phyloP scores from a whole-genome alignment of 2,888 invertebrate species.

The Sclerodermus sp. region DNA sequence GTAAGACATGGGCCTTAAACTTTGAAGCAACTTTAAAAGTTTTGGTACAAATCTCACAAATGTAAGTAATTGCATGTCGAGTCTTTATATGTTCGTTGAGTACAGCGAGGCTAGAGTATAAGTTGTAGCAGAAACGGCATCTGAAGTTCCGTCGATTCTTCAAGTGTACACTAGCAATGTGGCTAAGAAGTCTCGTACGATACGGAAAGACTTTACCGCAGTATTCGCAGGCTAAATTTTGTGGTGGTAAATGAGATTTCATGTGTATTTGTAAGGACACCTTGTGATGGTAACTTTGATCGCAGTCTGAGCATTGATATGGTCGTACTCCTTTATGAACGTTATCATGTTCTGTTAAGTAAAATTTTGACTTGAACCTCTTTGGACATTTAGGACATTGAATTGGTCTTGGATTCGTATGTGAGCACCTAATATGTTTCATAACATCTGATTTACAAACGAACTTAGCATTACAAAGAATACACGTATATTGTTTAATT shows the following conservation, averaged over 20 bases:
- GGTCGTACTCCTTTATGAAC: constrained; percentile 54
- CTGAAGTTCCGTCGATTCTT: constrained; percentile 53
- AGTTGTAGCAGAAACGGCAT: constrained; percentile 54
- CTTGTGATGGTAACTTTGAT: constrained; percentile 54
- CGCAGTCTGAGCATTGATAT: constrained; percentile 50
- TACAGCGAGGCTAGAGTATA: constrained; percentile 52
- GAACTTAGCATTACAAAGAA: constrained; percentile 52
- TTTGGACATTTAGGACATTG: constrained; percentile 55
- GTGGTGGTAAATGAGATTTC: constrained; percentile 53
- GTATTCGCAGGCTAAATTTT: constrained; percentile 54
- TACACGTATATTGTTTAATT: constrained; percentile 53
- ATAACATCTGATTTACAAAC: constrained; percentile 56
- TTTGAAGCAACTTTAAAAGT: constrained; percentile 54
- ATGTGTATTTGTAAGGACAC: constrained; percentile 56
- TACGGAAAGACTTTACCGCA: constrained; percentile 55
- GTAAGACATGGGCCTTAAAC: constrained; percentile 52
- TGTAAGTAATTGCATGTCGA: constrained; percentile 52
- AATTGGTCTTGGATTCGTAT: constrained; percentile 54
- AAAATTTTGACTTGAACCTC: constrained; percentile 54
- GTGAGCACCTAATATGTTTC: constrained; percentile 55
- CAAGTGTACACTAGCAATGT: constrained; percentile 53
- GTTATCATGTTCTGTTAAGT: constrained; percentile 53
- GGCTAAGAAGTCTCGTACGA: constrained; percentile 51
- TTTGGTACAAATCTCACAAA: constrained; percentile 52
- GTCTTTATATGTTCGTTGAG: constrained; percentile 54